A percentile compares a stretch with the other conserved stretches of the same genome.
phyloP scores from a whole-genome alignment of 1,140 invertebrate genomes.

The Drosophila leontia region DNA sequence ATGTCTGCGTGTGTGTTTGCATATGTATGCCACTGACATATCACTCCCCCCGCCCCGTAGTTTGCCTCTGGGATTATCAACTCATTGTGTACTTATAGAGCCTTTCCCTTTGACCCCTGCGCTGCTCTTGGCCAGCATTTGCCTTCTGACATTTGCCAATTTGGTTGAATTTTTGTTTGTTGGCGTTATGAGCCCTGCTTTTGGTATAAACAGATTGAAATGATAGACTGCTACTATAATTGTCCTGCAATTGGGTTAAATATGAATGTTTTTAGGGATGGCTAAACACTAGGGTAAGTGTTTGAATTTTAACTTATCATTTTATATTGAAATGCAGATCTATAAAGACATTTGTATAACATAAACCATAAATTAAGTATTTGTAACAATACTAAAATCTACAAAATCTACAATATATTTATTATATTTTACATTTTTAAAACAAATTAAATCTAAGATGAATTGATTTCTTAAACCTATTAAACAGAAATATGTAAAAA shows the following conservation, averaged over 20 bases:
- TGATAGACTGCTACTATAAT: constrained; percentile 48
- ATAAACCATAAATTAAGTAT: no score
- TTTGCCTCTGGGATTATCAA: constrained; percentile 80
- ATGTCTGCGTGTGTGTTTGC: constrained; percentile 39
- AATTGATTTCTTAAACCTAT: no score
- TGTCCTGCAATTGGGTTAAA: constrained; percentile 43
- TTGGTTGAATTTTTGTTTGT: constrained; percentile 35
- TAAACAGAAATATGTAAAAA: no score
- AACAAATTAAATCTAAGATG: no score
- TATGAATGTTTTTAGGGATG: neutral
- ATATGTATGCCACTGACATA: constrained; percentile 41
- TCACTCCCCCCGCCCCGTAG: constrained; percentile 8
- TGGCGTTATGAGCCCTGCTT: neutral
- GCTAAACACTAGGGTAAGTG: neutral
- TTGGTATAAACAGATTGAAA: constrained; percentile 40
- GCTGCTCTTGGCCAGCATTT: constrained; percentile 10
- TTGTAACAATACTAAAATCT: no score
- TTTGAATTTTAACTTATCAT: no score
- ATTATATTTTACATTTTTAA: no score
- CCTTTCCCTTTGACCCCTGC: constrained; percentile 18
- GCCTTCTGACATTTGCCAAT: constrained; percentile 53
- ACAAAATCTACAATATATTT: no score
- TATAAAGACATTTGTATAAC: no score
- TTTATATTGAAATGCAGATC: neutral
- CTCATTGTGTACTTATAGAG: constrained; percentile 67